Percentiles rank a stretch among this genome's conserved stretches.
phyloP scores from a whole-genome alignment of 2,888 invertebrate species.

The Xylota sylvarum region DNA sequence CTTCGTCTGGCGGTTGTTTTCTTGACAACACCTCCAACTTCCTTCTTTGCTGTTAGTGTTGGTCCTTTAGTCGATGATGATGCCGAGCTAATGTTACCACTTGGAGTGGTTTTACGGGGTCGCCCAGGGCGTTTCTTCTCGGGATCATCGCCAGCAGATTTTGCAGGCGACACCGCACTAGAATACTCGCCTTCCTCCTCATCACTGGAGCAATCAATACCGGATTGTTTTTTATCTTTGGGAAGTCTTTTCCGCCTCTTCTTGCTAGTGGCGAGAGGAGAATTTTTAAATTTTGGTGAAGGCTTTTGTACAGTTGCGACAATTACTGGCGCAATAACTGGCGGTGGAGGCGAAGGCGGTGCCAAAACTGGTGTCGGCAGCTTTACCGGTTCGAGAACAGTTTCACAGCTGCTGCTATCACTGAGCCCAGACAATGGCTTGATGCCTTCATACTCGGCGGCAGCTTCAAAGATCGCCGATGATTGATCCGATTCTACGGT shows the following conservation, averaged over 20 bases:
- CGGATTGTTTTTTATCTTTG: conserved; percentile 73
- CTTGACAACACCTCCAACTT: conserved; percentile 79
- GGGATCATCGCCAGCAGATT: conserved; percentile 75
- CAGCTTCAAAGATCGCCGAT: conserved; percentile 74
- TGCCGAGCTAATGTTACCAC: conserved; percentile 81
- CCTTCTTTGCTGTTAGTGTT: conserved; percentile 83
- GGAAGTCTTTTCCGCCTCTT: conserved; percentile 68
- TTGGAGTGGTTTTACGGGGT: conserved; percentile 84
- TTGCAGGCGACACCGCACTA: conserved; percentile 63
- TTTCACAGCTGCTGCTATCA: conserved; percentile 81
- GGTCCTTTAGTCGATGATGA: conserved; percentile 82
- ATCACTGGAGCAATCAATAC: conserved; percentile 80
- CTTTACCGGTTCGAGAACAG: conserved; percentile 60
- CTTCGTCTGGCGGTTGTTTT: conserved; percentile 81
- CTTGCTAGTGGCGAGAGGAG: conserved; percentile 55
- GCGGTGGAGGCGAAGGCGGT: conserved; percentile 56
- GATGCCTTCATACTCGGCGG: conserved; percentile 75
- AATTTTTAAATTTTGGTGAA: conserved; percentile 68
- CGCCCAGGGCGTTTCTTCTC: conserved; percentile 84
- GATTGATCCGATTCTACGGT: conserved; percentile 78
- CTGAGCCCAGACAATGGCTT: conserved; percentile 79
- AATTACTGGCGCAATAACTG: conserved; percentile 65
- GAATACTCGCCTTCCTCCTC: conserved; percentile 80
- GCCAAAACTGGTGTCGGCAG: conserved; percentile 33
- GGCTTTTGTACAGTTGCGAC: conserved; percentile 53